Evolutionary conservation across 2,888 invertebrate species (phyloP), one percentile per base, ranked within the genome.

Genomic region (Plebejus melissa): DNA sequence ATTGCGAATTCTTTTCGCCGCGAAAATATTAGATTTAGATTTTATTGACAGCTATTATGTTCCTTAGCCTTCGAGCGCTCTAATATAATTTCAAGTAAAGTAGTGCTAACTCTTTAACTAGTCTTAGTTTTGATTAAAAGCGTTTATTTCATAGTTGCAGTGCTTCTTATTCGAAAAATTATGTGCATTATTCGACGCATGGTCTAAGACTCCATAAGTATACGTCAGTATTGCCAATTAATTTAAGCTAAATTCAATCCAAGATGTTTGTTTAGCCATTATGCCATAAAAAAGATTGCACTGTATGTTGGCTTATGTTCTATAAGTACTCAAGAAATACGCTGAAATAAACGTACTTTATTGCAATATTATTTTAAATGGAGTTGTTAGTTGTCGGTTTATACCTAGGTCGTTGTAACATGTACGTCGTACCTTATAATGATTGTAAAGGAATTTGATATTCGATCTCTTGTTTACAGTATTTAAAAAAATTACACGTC

Each of bases 401-500:
- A 65, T 65, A 65, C 7, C 32, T 72, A 72, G 54, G 22, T 54
- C 72, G 58, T 75, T 70, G 70, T 70, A 75, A 58, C 41, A 74
- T 78, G 77, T 86, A 80, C 78, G 79, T 82, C 81, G 82, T 82
- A 85, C 83, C 81, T 84, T 84, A 65, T 65, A 36, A 82, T 80
- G 83, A 85, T 82, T 85, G 82, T 88, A 88, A 87, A 85, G 85
- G 85, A 89, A 87, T 87, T 82, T 85, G 84, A 83, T 87, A 87
- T 86, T 86, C 87, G 93, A 93, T 93, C 93, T 93, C 93, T 92
- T 89, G 88, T 91, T 91, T 91, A 89, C 93, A 93, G 92, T 92
- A 91, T 93, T 93, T 90, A 88, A 89, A 75, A 69, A 85, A 90
- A 93, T 91, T 91, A 93, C 88, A 92, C 87, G 91, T 92, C 90